These are phyloP conservation scores for Penelope pileata DNA, from an alignment of 2,113 vertebrate species.

Conservation along the genomic window DNA sequence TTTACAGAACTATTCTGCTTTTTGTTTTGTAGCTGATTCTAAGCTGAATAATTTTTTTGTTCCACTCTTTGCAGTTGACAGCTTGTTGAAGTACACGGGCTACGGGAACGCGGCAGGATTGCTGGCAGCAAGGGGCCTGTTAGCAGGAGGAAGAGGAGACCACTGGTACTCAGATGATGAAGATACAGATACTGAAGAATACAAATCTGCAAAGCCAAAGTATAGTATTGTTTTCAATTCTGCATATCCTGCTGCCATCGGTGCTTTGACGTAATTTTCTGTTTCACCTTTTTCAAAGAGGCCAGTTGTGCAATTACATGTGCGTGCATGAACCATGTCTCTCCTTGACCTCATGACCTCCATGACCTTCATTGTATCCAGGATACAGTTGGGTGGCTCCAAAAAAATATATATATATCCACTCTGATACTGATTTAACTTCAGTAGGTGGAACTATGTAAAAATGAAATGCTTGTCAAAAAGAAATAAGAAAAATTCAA, in stretches of 20 bases:
- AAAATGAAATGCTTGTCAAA: neutral
- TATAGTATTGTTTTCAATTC: constrained; percentile 66
- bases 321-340: neutral
- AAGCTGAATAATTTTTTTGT: constrained; percentile 19
- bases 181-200: constrained; percentile 97
- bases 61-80: constrained; percentile 85
- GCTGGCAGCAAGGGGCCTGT: constrained; percentile 89
- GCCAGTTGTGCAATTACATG: constrained; percentile 18
- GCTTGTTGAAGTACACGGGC: constrained; percentile 95
- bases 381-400: neutral
- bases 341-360: neutral
- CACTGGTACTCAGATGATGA: constrained; percentile 96
- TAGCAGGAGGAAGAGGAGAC: constrained; percentile 93
- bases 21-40: neutral
- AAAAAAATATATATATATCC: neutral
- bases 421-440: neutral
- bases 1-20: rapidly evolving
- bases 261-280: constrained; percentile 40
- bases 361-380: neutral
- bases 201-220: constrained; percentile 93
- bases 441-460: neutral
- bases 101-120: constrained; percentile 96
- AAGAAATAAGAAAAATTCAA: neutral
- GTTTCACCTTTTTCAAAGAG: neutral
- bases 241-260: neutral